Evolutionary conservation across 2,888 invertebrate genomes (phyloP), one percentile per base, ranked within the genome.

Genomic region (Endomychus coccineus): DNA sequence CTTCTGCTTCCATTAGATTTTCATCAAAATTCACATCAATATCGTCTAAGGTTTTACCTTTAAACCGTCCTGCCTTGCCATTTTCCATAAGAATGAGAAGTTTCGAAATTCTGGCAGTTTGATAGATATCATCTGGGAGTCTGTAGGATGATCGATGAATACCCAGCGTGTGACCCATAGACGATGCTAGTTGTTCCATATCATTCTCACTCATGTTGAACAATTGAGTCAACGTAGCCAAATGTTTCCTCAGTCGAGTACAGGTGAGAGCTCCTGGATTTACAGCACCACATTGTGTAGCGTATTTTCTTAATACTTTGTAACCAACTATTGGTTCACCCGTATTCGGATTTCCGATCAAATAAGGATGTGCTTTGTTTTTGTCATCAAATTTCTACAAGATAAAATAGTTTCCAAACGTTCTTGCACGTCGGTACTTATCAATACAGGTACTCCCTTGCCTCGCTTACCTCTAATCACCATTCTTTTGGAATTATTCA

Each of bases 211-310:
- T 17, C 42, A 54, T 43, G 22, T 47, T 46, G 36, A 55, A 49
- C 14, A 52, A 7, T 41, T 54, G 51, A 4, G 50, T 43, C 22
- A 53, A 31, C 2, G 52, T 54, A 6, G 51, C 51, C 14, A 55
- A 36, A 29, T 52, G 55, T 34, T 55, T 54, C 15, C 51, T 34
- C 16, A 54, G 29, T 23, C 33, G 40, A 11, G 51, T 54, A 2
- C 38, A 39, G 4, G 51, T 54, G 12, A 51, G 27, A 3, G 47
- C 44, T n/a, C 21, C 19, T 24, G 51, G 47, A 40, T 53, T 48
- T 43, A 50, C 47, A 16, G 49, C 44, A 6, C 46, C 49, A 24
- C 37, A 35, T 15, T 16, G 13, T 27, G 24, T 10, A 5, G 43
- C 39, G 30, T 44, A 30, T 41, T 48, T 44, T n/a, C 14, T 7